These are phyloP conservation scores for Zelostemma sp. DNA, from an alignment of 1,140 invertebrate species.

Conservation along the genomic window DNA sequence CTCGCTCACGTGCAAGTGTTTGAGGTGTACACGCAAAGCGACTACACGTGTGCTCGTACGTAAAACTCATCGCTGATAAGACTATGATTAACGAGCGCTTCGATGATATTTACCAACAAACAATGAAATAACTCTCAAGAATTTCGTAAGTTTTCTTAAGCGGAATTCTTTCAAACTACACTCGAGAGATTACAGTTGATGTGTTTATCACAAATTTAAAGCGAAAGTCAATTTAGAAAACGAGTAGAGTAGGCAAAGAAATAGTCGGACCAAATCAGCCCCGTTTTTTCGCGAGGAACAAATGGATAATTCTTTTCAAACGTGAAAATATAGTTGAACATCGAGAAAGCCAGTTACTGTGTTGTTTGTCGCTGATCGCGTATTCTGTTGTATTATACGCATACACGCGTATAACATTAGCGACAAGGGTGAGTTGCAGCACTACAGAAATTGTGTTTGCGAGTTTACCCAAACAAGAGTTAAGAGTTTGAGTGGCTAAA, in stretches of 20 bases:
- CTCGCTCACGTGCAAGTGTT: neutral
- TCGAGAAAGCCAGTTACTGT: too few species aligned
- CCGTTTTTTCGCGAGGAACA: too few species aligned
- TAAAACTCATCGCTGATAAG: neutral
- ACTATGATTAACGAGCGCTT: conserved; percentile 1
- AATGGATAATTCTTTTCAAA: too few species aligned
- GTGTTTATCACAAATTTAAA: neutral
- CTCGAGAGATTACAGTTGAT: neutral
- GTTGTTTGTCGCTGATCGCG: too few species aligned
- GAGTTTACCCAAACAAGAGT: neutral
- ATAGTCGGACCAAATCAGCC: neutral
- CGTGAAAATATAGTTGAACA: too few species aligned
- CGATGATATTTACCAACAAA: neutral
- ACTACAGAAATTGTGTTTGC: conserved; percentile 1
- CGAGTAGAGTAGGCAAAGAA: neutral
- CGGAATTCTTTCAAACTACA: too few species aligned
- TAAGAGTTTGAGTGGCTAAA: neutral
- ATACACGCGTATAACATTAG: too few species aligned
- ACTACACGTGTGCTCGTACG: neutral
- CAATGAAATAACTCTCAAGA: neutral
- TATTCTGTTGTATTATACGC: too few species aligned
- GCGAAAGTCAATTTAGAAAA: neutral
- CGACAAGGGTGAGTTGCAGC: neutral
- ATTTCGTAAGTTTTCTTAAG: neutral
- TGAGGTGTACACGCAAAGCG: neutral